Conservation (phyloP, 1,140 invertebrate species). For the Pentalonia nigronervosa region DNA sequence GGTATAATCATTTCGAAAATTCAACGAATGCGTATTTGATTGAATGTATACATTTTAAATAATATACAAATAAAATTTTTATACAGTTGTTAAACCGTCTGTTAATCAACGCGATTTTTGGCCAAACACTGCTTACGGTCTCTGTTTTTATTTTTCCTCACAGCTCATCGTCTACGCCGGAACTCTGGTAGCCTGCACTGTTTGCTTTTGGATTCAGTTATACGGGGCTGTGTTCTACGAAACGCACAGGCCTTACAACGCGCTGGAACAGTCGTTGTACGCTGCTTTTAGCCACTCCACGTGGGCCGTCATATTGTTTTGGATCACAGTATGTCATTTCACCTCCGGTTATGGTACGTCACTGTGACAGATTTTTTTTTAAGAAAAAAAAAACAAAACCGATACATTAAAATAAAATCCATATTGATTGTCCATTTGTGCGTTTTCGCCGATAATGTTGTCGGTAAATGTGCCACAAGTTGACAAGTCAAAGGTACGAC, state of each 20-base stretch:
- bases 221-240: conserved; percentile 48
- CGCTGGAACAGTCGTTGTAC: conserved; percentile 69
- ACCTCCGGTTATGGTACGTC: not conserved
- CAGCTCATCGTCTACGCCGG: not conserved
- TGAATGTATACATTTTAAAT: too few species aligned
- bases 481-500: too few species aligned
- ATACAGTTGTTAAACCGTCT: not conserved
- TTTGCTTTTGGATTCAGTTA: not conserved
- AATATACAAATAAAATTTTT: not conserved
- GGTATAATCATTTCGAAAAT: too few species aligned
- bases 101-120: not conserved
- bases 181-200: not conserved
- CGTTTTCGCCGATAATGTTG: not conserved
- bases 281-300: conserved; percentile 65
- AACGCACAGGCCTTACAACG: conserved; percentile 59
- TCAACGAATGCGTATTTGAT: too few species aligned
- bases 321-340: not conserved
- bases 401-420: not conserved
- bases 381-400: not conserved
- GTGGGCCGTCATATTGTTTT: conserved; percentile 9
- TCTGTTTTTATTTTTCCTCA: not conserved
- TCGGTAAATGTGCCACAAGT: not conserved
- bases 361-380: not conserved
- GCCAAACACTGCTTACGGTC: not conserved
- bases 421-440: not conserved